Percentiles rank a stretch among this genome's conserved stretches.
Conservation (phyloP, 2,797 vertebrate species). For the Cryptoprocta ferox region DNA sequence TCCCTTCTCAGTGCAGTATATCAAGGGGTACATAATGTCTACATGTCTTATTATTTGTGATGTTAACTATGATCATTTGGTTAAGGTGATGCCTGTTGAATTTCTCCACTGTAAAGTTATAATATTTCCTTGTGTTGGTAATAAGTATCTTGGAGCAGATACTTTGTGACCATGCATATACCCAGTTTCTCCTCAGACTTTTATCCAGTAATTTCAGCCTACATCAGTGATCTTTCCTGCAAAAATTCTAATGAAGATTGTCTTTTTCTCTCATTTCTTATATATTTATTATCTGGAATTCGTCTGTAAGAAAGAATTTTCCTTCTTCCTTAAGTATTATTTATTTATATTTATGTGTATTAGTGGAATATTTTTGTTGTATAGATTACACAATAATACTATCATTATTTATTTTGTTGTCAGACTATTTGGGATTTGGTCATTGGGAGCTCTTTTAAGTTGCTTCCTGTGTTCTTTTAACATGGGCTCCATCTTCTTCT, state of each 20-base stretch:
- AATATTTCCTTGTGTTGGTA: background rate
- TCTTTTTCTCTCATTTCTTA: background rate
- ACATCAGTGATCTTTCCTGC: background rate
- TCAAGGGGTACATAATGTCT: background rate
- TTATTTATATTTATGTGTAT: background rate
- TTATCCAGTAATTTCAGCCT: background rate
- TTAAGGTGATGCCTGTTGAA: background rate
- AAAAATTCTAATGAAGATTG: background rate
- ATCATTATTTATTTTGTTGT: background rate
- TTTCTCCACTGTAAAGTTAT: background rate
- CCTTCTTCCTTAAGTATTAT: background rate
- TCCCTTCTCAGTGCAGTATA: background rate
- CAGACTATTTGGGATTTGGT: background rate
- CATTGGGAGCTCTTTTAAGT: background rate
- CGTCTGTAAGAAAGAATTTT: background rate
- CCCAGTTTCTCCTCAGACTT: background rate
- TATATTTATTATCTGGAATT: background rate
- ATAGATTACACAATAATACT: background rate
- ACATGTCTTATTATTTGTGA: background rate
- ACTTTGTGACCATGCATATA: background rate
- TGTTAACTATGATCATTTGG: background rate
- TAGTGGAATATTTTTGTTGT: background rate
- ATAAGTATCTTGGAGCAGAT: background rate
- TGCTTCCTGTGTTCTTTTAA: background rate
- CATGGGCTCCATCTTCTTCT: background rate